phyloP scores from a whole-genome alignment of 2,113 vertebrate genomes.

The Romanogobio albipinnatus region DNA sequence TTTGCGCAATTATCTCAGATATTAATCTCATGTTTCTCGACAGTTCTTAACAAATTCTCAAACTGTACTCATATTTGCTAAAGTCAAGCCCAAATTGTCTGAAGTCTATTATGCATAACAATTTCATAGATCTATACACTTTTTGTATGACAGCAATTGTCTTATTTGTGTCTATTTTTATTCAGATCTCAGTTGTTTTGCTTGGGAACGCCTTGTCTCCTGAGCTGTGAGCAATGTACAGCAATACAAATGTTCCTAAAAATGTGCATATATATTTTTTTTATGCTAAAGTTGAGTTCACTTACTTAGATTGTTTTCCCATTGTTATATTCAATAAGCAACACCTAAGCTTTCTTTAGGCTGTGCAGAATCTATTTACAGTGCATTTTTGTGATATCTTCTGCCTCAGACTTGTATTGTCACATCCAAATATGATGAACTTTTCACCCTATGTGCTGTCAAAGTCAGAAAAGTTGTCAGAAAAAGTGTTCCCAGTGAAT shows the following conservation, averaged over 20 bases:
- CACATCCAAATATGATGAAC: conserved; percentile 1
- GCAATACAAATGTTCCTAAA: not conserved
- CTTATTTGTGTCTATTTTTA: not conserved
- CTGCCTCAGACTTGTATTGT: not conserved
- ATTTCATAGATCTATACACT: not conserved
- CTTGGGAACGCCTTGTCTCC: not conserved
- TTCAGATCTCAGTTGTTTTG: not conserved
- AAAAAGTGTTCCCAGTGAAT: conserved; percentile 25
- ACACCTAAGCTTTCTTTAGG: not conserved
- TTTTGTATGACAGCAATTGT: not conserved
- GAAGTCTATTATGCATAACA: not conserved
- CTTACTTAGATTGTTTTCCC: not conserved
- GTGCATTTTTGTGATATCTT: not conserved
- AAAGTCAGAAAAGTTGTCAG: conserved; percentile 25
- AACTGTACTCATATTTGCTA: not conserved
- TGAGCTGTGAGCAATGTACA: not conserved
- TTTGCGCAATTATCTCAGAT: not conserved
- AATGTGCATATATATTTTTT: not conserved
- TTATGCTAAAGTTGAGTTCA: not conserved
- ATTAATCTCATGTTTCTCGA: not conserved
- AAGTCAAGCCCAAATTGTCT: not conserved
- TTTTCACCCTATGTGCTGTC: conserved; percentile 10
- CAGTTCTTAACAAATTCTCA: not conserved
- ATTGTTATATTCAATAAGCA: not conserved
- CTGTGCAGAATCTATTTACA: not conserved